Base-by-base conservation (phyloP, 2,113 vertebrate genomes). In the Lota lota region DNA sequence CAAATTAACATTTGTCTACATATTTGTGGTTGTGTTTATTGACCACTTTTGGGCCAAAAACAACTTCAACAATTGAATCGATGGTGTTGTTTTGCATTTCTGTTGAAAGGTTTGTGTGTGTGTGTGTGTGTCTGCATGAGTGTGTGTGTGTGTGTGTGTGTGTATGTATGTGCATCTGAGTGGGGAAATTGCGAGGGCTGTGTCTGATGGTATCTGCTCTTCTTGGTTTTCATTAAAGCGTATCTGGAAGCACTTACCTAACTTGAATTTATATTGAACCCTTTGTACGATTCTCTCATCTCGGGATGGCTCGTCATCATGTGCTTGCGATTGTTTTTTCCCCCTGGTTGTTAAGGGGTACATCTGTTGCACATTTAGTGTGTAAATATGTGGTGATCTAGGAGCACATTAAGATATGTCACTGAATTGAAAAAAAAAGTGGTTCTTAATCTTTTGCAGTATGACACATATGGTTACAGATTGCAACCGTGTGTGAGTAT, bases 281-380 rank as follows among this genome's bases (percentile, higher is more conserved):
- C 72, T 80, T 85, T 85, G 81, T 80, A 82, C 78, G 72, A 79
- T 83, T 77, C 68, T 78, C 63, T 78, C 70, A 71, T 80, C 78
- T 76, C 66, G 64, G 67, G 54, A 76, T 33, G 61, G 28, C 75
- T 78, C 51, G 68, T 72, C 67, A 65, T 86, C 67, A 63, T 67
- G 69, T 84, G 69, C 72, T 78, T 65, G 64, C 50, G 63, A 40
- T 56, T 19, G 56, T 22, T 36, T 50, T 19, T 21, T 36, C 10
- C 40, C 40, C 63, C 62, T 71, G 77, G 64, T 84, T 69, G 68
- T 84, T 68, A 79, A 68, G 73, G 50, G 33, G 24, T 77, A 74
- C 82, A 85, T 88, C 83, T 88, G 83, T 78, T 86, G 68, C 78
- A 51, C 76, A 80, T 88, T 87, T 74, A 71, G 64, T 15, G 7